Percentiles rank a stretch among this genome's conserved stretches.
phyloP scores from a whole-genome alignment of 1,140 invertebrate genomes.

The Limonius californicus region DNA sequence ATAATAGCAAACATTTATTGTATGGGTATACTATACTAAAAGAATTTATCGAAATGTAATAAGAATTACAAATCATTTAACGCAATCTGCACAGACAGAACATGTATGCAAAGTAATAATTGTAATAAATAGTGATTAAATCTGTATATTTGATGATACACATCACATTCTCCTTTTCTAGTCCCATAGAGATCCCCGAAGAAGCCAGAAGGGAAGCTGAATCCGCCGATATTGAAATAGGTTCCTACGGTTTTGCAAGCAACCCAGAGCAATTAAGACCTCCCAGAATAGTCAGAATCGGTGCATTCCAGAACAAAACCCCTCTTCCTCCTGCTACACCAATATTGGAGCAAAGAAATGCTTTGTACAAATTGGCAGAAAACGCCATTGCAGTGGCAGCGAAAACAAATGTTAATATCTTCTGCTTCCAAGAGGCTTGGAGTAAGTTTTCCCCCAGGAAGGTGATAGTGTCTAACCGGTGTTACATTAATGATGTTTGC shows the following conservation, averaged over 20 bases:
- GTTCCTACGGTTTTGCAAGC: slow-evolving; percentile 68
- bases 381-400: slow-evolving; percentile 78
- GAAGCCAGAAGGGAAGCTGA: slow-evolving; percentile 51
- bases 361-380: slow-evolving; percentile 73
- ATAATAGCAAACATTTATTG: no score
- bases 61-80: no score
- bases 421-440: slow-evolving; percentile 98
- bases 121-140: neutral
- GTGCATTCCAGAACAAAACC: slow-evolving; percentile 86
- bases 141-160: neutral
- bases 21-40: no score
- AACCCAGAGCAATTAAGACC: slow-evolving; percentile 62
- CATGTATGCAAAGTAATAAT: neutral
- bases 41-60: no score
- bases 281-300: slow-evolving; percentile 72
- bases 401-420: slow-evolving; percentile 75
- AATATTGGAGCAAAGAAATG: slow-evolving; percentile 74
- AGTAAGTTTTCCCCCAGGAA: slow-evolving; percentile 56
- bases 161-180: neutral
- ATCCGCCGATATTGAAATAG: slow-evolving; percentile 69
- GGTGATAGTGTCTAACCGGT: neutral
- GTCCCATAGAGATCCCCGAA: slow-evolving; percentile 43
- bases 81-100: no score
- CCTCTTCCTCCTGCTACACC: slow-evolving; percentile 70
- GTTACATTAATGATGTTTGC: slow-evolving; percentile 34